phyloP scores from a whole-genome alignment of 2,797 vertebrate species.

The Sebastes itinus region DNA sequence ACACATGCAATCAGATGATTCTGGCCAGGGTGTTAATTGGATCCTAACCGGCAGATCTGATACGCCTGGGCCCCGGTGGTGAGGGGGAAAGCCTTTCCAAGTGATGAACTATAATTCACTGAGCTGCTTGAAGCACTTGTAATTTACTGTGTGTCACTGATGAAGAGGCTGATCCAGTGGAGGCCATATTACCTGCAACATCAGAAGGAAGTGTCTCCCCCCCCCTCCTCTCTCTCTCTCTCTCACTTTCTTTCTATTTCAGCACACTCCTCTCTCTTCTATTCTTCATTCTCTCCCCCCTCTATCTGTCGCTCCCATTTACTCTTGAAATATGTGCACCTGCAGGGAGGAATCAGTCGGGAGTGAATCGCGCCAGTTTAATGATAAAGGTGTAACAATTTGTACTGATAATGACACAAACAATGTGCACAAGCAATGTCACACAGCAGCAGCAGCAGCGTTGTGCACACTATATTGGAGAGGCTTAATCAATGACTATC shows the following conservation, averaged over 20 bases:
- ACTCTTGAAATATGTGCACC: slow-evolving; percentile 46
- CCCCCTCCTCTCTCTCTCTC: slow-evolving; percentile 11
- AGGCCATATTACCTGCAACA: slow-evolving; percentile 97
- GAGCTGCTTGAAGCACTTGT: slow-evolving; percentile 99
- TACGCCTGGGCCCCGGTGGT: slow-evolving; percentile 92
- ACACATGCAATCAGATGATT: slow-evolving; percentile 99
- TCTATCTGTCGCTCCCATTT: slow-evolving; percentile 44
- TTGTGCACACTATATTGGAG: slow-evolving; percentile 6
- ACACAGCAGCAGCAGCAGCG: not conserved
- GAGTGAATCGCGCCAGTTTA: slow-evolving; percentile 36
- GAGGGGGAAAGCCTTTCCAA: slow-evolving; percentile 92
- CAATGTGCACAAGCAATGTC: slow-evolving; percentile 39
- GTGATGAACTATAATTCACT: slow-evolving; percentile 99
- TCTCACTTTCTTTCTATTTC: slow-evolving; percentile 59
- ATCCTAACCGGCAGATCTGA: slow-evolving; percentile 99
- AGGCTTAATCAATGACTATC: slow-evolving; percentile 72
- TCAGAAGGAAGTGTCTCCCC: slow-evolving; percentile 85
- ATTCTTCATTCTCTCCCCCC: slow-evolving; percentile 31
- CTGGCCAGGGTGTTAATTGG: slow-evolving; percentile 99
- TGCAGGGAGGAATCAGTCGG: slow-evolving; percentile 47
- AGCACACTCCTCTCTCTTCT: slow-evolving; percentile 37
- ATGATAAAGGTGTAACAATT: slow-evolving; percentile 58
- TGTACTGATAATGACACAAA: slow-evolving; percentile 63
- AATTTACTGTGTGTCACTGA: slow-evolving; percentile 99
- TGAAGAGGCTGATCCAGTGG: slow-evolving; percentile 98